Evolutionary conservation across 2,888 invertebrate genomes (phyloP), one percentile per base, ranked within the genome.

Genomic region (Trichopria drosophilae): DNA sequence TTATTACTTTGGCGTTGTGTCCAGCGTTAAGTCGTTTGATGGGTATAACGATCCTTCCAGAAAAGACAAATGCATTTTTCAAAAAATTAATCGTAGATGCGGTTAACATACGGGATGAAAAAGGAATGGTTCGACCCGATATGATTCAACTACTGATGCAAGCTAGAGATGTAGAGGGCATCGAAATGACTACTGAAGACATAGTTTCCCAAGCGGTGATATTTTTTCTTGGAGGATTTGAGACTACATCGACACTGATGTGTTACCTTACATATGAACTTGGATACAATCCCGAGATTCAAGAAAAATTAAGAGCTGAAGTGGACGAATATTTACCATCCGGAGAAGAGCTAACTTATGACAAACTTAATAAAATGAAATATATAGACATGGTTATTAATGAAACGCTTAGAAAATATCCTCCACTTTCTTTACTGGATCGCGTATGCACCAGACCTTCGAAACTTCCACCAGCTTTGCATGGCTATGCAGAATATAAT

Each of bases 81-180:
- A 45, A 31, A 4, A 53, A 50, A 0, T 43, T 72, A 6, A 61
- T 76, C 0, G 29, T 43, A 3, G 66, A 71, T 1, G 79, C 79
- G 0, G 76, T 82, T 35, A 72, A 75, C 34, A 64, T 70, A 5
- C 73, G 82, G 7, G 75, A 77, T 26, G 73, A 76, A 32, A 69
- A 79, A 23, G 74, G 76, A 0, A 75, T 82, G 5, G 71, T 78
- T 3, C 65, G 83, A n/a, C n/a, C n/a, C n/a, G n/a, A n/a, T n/a
- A n/a, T n/a, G n/a, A n/a, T n/a, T n/a, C n/a, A n/a, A n/a, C 60
- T 82, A 3, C 59, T 83, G 9, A 75, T 82, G 75, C 79, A 82
- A 51, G 72, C 70, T 0, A 60, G 60, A 12, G 59, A 58, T 12
- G 61, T 58, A 4, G 44, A 58, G 0, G 44, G 20, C 2, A 15